These are phyloP conservation scores for Dascyllus trimaculatus DNA, from an alignment of 2,113 vertebrate species.

Conservation along the genomic window DNA sequence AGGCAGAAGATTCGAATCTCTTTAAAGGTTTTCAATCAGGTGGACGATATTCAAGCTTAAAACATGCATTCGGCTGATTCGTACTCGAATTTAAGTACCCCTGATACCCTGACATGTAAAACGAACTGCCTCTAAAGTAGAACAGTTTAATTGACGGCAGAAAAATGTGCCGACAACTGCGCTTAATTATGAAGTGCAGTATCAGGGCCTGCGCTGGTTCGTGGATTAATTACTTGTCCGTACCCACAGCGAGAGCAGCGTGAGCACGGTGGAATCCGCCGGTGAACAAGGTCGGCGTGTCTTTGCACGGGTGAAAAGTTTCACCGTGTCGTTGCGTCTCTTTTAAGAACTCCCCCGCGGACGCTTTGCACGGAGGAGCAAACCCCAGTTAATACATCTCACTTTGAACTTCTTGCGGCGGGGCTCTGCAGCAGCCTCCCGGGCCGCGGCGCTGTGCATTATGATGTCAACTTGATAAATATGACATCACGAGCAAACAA, in stretches of 20 bases:
- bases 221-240: slow-evolving; percentile 37
- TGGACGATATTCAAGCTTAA: no score
- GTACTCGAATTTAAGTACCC: no score
- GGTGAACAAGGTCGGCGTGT: not conserved
- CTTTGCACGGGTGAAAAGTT: not conserved
- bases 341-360: no score
- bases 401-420: no score
- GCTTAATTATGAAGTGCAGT: slow-evolving; percentile 13
- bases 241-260: slow-evolving; percentile 1
- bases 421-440: no score
- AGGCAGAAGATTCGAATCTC: no score
- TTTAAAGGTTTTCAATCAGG: no score
- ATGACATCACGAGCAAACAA: slow-evolving; percentile 19
- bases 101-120: not conserved
- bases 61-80: no score
- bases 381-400: no score
- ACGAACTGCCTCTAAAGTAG: not conserved
- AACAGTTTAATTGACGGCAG: slow-evolving; percentile 20
- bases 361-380: no score
- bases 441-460: not conserved
- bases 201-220: slow-evolving; percentile 19
- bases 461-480: slow-evolving; percentile 16
- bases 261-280: not conserved
- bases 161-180: not conserved
- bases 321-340: no score